A percentile compares a stretch with the other conserved stretches of the same genome.
phyloP scores from a whole-genome alignment of 1,140 invertebrate genomes.

The Aradophagus sp. region DNA sequence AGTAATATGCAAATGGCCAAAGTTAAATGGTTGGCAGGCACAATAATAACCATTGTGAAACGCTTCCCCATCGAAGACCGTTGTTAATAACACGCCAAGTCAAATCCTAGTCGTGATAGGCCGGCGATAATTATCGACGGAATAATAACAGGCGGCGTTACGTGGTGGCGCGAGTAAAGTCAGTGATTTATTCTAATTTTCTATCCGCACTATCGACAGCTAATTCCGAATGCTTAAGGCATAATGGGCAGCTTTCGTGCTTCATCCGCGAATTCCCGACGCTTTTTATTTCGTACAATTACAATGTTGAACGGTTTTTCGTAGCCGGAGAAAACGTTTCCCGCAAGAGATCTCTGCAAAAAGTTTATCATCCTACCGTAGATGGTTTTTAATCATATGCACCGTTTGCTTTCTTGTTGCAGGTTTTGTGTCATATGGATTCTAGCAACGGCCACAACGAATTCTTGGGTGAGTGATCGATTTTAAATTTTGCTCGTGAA shows the following conservation, averaged over 20 bases:
- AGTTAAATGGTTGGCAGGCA: no score
- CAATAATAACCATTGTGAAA: no score
- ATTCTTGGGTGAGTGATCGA: conserved; percentile 62
- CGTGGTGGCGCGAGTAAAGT: conserved; percentile 11
- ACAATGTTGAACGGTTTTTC: conserved; percentile 7
- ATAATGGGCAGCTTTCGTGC: conserved; percentile 24
- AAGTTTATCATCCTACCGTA: no score
- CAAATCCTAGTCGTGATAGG: conserved; percentile 10
- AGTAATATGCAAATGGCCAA: no score
- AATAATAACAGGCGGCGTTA: conserved; percentile 31
- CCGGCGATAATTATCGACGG: conserved; percentile 32
- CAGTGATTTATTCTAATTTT: conserved; percentile 50
- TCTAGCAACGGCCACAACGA: conserved; percentile 58
- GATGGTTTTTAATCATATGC: no score
- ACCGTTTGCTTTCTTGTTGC: conserved; percentile 56
- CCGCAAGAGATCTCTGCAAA: no score
- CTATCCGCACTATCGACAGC: conserved; percentile 31
- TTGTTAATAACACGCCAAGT: conserved; percentile 21
- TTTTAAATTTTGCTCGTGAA: no score
- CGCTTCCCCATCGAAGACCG: no score
- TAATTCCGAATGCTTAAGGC: conserved; percentile 23
- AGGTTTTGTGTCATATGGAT: conserved; percentile 68
- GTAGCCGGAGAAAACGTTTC: conserved; percentile 5
- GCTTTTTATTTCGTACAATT: conserved; percentile 15
- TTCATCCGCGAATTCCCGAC: conserved; percentile 11